phyloP scores from a whole-genome alignment of 2,888 invertebrate species.

The Protodeltote pygarga region DNA sequence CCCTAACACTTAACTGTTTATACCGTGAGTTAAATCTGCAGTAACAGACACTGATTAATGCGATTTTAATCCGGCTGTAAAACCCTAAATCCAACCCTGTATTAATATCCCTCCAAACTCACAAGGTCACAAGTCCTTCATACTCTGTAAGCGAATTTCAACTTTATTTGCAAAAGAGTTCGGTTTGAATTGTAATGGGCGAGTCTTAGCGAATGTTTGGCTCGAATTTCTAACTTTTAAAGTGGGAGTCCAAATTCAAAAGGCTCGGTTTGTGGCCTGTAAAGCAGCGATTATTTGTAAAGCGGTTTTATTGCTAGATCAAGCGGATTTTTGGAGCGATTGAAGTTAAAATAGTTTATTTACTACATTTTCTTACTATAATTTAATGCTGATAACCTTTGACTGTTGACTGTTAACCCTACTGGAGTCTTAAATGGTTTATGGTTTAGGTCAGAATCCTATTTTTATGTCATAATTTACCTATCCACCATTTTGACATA shows the following conservation, averaged over 20 bases:
- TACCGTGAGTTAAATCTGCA: conserved; percentile 83
- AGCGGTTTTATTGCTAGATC: conserved; percentile 5
- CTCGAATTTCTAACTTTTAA: conserved; percentile 77
- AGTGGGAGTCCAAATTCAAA: conserved; percentile 79
- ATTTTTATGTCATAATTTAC: no score
- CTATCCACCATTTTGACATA: no score
- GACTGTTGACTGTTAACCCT: no score
- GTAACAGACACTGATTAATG: conserved; percentile 90
- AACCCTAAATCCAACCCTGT: conserved; percentile 87
- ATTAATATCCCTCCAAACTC: conserved; percentile 84
- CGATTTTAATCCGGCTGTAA: conserved; percentile 89
- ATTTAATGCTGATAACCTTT: no score
- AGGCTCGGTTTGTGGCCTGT: conserved; percentile 48
- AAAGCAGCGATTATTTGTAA: conserved; percentile 28
- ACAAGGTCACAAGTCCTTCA: conserved; percentile 76
- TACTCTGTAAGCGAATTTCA: conserved; percentile 58
- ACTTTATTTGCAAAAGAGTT: conserved; percentile 56
- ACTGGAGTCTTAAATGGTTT: no score
- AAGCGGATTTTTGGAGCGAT: no score
- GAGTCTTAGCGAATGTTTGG: conserved; percentile 52
- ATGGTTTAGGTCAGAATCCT: no score
- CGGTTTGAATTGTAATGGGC: conserved; percentile 49
- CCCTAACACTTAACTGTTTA: conserved; percentile 87
- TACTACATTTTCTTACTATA: no score
- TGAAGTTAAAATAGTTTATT: no score